Percentiles rank a stretch among this genome's conserved stretches.
Evolutionary conservation across 2,113 vertebrate genomes (phyloP).

Genomic region (Rhinichthys klamathensis): DNA sequence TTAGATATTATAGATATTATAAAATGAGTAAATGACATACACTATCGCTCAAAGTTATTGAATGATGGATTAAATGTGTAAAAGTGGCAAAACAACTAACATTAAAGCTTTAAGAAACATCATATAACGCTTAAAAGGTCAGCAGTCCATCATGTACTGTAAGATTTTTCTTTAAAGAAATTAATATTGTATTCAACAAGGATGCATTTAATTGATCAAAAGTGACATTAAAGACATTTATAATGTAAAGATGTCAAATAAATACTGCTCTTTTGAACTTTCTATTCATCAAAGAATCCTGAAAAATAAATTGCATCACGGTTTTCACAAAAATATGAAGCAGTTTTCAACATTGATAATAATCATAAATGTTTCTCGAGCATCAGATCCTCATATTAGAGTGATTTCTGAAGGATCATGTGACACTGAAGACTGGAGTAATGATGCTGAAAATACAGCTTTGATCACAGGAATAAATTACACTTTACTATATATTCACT

Average conservation of each 20-base stretch:
- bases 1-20: neutral
- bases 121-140: too few species aligned
- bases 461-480: neutral
- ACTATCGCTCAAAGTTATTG: neutral
- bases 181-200: neutral
- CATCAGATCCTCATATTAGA: neutral
- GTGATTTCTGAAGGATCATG: neutral
- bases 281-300: neutral
- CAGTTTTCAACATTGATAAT: neutral
- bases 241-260: neutral
- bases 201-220: too few species aligned
- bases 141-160: too few species aligned
- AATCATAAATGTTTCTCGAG: neutral
- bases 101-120: too few species aligned
- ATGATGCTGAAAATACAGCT: neutral
- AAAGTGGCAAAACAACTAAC: too few species aligned
- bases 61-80: too few species aligned
- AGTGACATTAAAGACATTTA: too few species aligned
- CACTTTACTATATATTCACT: neutral
- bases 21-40: neutral
- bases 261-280: neutral
- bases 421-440: conserved; percentile 3
- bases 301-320: neutral
- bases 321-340: neutral
- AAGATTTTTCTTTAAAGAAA: too few species aligned